Percentiles rank a stretch among this genome's conserved stretches.
Evolutionary conservation across 2,888 invertebrate genomes (phyloP).

Genomic region (Bombylius discolor): DNA sequence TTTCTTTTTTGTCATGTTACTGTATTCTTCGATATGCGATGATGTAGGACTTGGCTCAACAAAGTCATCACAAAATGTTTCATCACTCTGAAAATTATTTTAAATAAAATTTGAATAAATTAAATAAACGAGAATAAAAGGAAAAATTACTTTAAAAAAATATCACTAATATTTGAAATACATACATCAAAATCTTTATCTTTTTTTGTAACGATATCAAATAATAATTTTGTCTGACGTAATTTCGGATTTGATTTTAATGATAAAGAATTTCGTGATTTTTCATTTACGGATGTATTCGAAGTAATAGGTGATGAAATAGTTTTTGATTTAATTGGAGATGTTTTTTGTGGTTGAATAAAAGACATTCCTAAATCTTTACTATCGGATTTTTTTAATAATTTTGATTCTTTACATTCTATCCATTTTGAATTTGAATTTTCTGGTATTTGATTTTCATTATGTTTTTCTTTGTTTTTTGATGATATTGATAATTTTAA

Average conservation of each 20-base stretch:
- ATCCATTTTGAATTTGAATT: background rate
- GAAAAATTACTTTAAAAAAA: background rate
- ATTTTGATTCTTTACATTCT: background rate
- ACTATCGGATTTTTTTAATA: background rate
- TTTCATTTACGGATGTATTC: too few relatives aligned
- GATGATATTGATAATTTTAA: background rate
- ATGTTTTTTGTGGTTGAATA: background rate
- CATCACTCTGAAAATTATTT: conserved; percentile 5
- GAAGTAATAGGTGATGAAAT: conserved; percentile 9
- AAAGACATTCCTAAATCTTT: background rate
- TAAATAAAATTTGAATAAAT: background rate
- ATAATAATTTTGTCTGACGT: conserved; percentile 1
- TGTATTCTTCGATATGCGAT: conserved; percentile 12
- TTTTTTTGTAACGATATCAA: background rate
- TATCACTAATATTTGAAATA: background rate
- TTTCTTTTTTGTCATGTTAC: conserved; percentile 15
- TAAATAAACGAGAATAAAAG: background rate
- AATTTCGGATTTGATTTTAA: background rate
- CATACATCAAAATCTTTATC: background rate
- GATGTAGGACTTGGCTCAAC: conserved; percentile 26
- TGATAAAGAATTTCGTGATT: background rate
- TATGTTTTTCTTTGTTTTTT: background rate
- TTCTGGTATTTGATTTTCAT: background rate
- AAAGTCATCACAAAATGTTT: conserved; percentile 20
- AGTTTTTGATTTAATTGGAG: background rate